phyloP scores from a whole-genome alignment of 2,113 vertebrate genomes.

The Merops nubicus region DNA sequence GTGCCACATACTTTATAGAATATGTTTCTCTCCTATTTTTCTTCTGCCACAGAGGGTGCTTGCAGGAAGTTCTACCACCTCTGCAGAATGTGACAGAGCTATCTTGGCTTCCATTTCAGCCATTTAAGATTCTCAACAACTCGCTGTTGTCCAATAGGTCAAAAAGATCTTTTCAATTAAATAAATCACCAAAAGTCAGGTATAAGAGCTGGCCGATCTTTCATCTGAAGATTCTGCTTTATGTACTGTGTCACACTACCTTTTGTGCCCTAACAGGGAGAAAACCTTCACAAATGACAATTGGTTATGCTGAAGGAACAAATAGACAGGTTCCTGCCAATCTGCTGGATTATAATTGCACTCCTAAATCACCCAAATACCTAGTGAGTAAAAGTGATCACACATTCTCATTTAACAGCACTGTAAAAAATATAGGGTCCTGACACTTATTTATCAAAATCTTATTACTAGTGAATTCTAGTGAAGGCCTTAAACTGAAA shows the following conservation, averaged over 20 bases:
- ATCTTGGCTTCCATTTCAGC: neutral
- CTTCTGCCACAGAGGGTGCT: neutral
- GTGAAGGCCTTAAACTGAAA: neutral
- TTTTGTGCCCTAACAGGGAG: neutral
- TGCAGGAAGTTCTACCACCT: neutral
- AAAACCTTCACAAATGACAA: no score
- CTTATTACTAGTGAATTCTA: neutral
- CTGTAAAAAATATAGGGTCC: neutral
- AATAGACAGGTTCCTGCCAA: neutral
- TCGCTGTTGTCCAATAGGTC: neutral
- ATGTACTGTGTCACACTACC: neutral
- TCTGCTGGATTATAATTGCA: neutral
- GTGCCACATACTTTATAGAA: neutral
- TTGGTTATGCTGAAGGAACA: no score
- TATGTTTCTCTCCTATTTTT: neutral
- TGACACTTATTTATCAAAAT: neutral
- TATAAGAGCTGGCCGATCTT: neutral
- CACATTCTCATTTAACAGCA: neutral
- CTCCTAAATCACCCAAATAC: neutral
- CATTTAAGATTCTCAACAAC: neutral
- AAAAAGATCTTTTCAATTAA: neutral
- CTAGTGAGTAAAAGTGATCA: neutral
- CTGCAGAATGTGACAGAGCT: neutral
- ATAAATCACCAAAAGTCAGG: neutral
- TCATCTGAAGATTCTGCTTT: neutral